These are phyloP conservation scores for Argyrosomus regius DNA, from an alignment of 2,797 vertebrate genomes.

Conservation along the genomic window DNA sequence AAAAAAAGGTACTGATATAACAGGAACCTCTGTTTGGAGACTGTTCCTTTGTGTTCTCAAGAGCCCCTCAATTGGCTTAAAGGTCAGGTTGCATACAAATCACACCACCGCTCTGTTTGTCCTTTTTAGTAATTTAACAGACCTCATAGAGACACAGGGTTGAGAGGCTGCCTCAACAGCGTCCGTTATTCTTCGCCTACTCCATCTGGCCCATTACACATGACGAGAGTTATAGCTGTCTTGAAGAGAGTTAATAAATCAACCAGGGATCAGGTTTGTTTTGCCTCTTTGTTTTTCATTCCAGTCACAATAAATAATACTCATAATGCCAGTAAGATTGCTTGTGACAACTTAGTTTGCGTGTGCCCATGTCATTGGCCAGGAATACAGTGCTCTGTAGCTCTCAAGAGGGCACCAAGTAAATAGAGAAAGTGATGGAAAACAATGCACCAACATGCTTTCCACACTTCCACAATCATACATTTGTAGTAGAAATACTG, in stretches of 20 bases:
- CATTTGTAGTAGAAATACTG: conserved; percentile 43
- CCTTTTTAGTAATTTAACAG: conserved; percentile 74
- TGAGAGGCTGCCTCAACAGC: conserved; percentile 60
- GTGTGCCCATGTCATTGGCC: conserved; percentile 18
- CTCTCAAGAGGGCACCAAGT: conserved; percentile 39
- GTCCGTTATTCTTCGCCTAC: conserved; percentile 50
- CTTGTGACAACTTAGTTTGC: conserved; percentile 61
- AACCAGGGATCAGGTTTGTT: conserved; percentile 60
- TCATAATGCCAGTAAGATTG: conserved; percentile 44
- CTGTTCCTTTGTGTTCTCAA: conserved; percentile 66
- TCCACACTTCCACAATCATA: conserved; percentile 40
- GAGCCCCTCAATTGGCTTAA: conserved; percentile 71
- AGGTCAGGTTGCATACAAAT: conserved; percentile 82
- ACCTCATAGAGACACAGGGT: conserved; percentile 51
- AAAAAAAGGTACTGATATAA: conserved; percentile 61
- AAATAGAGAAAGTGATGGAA: conserved; percentile 58
- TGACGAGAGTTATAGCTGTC: conserved; percentile 63
- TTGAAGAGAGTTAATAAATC: conserved; percentile 74
- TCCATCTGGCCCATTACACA: conserved; percentile 69
- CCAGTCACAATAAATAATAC: conserved; percentile 71
- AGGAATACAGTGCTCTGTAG: conserved; percentile 11
- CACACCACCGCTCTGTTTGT: conserved; percentile 67
- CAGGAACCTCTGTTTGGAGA: conserved; percentile 63
- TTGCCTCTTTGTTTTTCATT: conserved; percentile 67
- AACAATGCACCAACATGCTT: conserved; percentile 28